Conservation (phyloP, 2,113 vertebrate species). For the Plestiodon gilberti region DNA sequence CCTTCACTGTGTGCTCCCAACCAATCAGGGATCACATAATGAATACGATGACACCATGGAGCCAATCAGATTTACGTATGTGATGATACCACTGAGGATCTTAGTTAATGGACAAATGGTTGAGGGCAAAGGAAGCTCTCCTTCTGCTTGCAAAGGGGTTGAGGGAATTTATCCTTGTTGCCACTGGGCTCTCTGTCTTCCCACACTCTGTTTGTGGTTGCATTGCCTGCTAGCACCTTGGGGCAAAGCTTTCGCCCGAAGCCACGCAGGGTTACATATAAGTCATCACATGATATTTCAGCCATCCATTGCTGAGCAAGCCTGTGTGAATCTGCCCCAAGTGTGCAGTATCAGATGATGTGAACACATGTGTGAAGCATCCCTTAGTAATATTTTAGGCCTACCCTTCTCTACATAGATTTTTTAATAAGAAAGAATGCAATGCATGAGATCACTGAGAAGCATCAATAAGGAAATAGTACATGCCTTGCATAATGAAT, state of each 20-base stretch:
- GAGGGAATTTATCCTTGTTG: no score
- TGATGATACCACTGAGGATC: background rate
- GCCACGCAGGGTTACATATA: background rate
- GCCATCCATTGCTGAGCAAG: no score
- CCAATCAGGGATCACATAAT: background rate
- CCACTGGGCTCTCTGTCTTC: no score
- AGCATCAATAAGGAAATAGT: slow-evolving; percentile 50
- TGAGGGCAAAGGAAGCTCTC: background rate
- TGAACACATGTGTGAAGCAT: background rate
- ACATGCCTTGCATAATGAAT: slow-evolving; percentile 49
- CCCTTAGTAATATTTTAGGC: background rate
- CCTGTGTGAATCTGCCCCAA: background rate
- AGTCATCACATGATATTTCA: background rate
- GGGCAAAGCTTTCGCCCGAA: background rate
- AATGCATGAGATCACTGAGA: slow-evolving; percentile 40
- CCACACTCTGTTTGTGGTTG: background rate
- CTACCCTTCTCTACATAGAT: slow-evolving; percentile 19
- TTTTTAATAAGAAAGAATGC: slow-evolving; percentile 15
- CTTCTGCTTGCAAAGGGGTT: background rate
- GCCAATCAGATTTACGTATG: background rate
- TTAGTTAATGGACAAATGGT: no score
- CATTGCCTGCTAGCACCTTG: background rate
- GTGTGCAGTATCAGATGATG: background rate
- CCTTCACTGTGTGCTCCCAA: background rate
- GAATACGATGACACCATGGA: background rate